Conservation (phyloP, 2,888 invertebrate species). For the Eupithecia dodoneata region DNA sequence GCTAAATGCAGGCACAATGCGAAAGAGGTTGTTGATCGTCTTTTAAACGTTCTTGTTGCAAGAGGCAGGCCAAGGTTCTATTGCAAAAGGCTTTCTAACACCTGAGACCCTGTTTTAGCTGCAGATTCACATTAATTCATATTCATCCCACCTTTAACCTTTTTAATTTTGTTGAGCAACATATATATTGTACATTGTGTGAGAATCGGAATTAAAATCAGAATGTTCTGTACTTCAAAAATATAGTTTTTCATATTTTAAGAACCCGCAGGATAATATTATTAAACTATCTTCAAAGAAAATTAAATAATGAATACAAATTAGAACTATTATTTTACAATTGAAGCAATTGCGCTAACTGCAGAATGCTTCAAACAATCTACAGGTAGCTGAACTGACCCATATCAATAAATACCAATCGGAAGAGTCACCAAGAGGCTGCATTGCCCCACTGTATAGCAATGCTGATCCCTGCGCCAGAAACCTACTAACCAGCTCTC, state of each 20-base stretch:
- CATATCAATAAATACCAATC: too few relatives aligned
- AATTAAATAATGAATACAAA: too few relatives aligned
- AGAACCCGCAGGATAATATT: not conserved
- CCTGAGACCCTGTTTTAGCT: slow-evolving; percentile 63
- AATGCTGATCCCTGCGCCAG: too few relatives aligned
- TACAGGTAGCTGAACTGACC: too few relatives aligned
- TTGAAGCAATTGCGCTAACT: too few relatives aligned
- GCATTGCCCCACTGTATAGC: too few relatives aligned
- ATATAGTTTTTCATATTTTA: too few relatives aligned
- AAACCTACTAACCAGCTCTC: too few relatives aligned
- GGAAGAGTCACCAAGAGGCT: too few relatives aligned
- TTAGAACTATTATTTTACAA: too few relatives aligned
- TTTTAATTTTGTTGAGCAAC: slow-evolving; percentile 65
- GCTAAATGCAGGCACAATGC: slow-evolving; percentile 74
- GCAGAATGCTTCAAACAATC: too few relatives aligned
- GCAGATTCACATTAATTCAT: slow-evolving; percentile 64
- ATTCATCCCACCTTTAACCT: slow-evolving; percentile 77
- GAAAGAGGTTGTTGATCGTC: slow-evolving; percentile 77
- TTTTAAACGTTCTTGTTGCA: slow-evolving; percentile 80
- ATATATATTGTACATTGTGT: slow-evolving; percentile 40
- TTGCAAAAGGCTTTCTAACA: slow-evolving; percentile 81
- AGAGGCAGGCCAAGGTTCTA: slow-evolving; percentile 69
- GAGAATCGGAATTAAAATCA: not conserved
- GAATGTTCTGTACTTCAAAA: not conserved
- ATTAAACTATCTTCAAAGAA: not conserved